Evolutionary conservation across 2,113 vertebrate genomes (phyloP).

Genomic region (Urocolius indicus): DNA sequence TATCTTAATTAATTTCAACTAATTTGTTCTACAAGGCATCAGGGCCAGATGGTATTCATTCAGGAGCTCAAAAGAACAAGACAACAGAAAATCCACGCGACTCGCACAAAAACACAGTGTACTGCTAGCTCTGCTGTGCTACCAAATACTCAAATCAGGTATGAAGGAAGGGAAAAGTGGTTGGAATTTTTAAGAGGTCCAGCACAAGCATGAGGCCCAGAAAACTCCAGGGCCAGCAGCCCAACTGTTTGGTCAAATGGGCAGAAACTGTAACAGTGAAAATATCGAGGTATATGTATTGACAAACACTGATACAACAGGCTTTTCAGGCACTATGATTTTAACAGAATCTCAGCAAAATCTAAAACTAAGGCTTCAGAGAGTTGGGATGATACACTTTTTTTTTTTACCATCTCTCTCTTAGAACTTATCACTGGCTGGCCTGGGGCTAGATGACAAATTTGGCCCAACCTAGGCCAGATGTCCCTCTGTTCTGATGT

Average conservation of each 20-base stretch:
- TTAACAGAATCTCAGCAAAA: neutral
- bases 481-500: neutral
- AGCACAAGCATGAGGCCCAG: neutral
- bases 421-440: neutral
- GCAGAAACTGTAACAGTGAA: neutral
- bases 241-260: neutral
- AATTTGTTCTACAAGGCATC: neutral
- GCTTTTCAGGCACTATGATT: neutral
- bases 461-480: neutral
- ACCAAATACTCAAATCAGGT: neutral
- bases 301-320: neutral
- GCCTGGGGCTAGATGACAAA: neutral
- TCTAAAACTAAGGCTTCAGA: neutral
- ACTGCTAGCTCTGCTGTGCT: neutral
- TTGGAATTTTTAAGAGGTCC: neutral
- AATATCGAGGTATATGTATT: neutral
- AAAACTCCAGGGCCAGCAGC: neutral
- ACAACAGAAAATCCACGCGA: neutral
- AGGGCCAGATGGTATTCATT: neutral
- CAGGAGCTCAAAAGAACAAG: neutral
- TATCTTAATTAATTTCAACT: neutral
- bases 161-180: neutral
- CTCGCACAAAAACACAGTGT: neutral
- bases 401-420: neutral
- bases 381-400: neutral